Base-by-base conservation (phyloP, 2,797 vertebrate genomes). In the Rhynchotus rufescens region DNA sequence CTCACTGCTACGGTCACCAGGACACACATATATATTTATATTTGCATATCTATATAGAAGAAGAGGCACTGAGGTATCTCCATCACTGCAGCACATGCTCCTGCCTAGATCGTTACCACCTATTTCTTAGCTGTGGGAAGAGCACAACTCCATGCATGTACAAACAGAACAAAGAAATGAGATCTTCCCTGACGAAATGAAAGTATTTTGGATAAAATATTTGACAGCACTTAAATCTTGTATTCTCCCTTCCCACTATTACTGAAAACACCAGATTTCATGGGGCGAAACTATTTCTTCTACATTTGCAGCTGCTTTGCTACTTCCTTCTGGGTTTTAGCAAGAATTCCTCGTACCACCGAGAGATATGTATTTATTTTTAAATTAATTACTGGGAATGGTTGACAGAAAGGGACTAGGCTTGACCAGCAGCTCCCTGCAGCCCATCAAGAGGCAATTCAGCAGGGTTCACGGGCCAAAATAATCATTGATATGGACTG, bases 351-450 rank as follows among this genome's bases (percentile, higher is more conserved):
- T 67, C 80, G 38, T 30, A 15, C 38, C 59, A 71, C 32, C 6
- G 7, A 62, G n/a, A 61, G n/a, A 81, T 25, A 40, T 22, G 28
- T 6, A 47, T 38, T 51, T 45, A 19, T 51, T 77, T 47, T 45
- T 40, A 87, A 91, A 40, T 38, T 66, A 21, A 86, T 91, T 82
- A 82, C 80, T 79, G 76, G 66, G 32, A 78, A 56, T 44, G 79
- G 64, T 64, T 49, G 42, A 15, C 62, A 64, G 62, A 64, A 81
- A 59, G 52, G 86, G 86, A 61, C 73, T 62, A 6, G 12, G 6
- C 80, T 72, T 84, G 89, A 72, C 83, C 80, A 64, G 84, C 81
- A 45, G 88, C 82, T 78, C 66, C 62, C 59, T 49, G 91, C 83
- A 74, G 82, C 72, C 44, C 17, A 11, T n/a, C 30, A 21, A 47